Base-by-base conservation (phyloP, 1,140 invertebrate genomes). In the Drosophila nigrodunni region DNA sequence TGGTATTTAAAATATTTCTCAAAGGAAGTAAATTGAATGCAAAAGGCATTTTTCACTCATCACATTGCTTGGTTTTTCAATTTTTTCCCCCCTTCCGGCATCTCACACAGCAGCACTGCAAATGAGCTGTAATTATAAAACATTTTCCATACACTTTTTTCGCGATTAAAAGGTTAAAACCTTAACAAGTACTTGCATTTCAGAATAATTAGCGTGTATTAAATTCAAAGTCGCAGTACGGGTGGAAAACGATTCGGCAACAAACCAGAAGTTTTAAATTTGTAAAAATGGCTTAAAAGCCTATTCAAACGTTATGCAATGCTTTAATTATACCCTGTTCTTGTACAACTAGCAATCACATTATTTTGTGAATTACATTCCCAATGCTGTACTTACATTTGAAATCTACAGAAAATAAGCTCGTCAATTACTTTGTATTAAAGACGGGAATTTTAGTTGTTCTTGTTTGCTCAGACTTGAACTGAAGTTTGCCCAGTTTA, bases 1-100 rank as follows among this genome's bases (percentile, higher is more conserved):
- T 25, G 70, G 77, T 55, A 83, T 88, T 83, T 83, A 50, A 88
- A 88, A 67, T 64, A 88, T 88, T 74, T 83, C 55, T 71, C 52
- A 82, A 88, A 80, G 54, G 67, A 59, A 49, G 39, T 58, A 72
- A 79, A 79, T 77, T 76, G 73, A 79, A 37, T 79, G 58, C 62
- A 75, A 74, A 77, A 68, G 62, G 73, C 57, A 78, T 76, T 67
- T 78, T 76, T 72, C 41, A 25, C 30, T 34, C 50, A 54, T 54
- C 50, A 54, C 50, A 15, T 35, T 30, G n/a, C 30, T n/a, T 3
- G n/a, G n/a, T 13, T 35, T 13, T 35, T 9, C n/a, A 4, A 10
- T 10, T 25, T 25, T 49, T 49, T 2, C 46, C 46, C 25, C 6
- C 25, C 6, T 30, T 4, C 30, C 2, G 50, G 13, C 50, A 54